A percentile compares a stretch with the other conserved stretches of the same genome.
Conservation (phyloP, 1,140 invertebrate genomes). For the Watersipora subatra region DNA sequence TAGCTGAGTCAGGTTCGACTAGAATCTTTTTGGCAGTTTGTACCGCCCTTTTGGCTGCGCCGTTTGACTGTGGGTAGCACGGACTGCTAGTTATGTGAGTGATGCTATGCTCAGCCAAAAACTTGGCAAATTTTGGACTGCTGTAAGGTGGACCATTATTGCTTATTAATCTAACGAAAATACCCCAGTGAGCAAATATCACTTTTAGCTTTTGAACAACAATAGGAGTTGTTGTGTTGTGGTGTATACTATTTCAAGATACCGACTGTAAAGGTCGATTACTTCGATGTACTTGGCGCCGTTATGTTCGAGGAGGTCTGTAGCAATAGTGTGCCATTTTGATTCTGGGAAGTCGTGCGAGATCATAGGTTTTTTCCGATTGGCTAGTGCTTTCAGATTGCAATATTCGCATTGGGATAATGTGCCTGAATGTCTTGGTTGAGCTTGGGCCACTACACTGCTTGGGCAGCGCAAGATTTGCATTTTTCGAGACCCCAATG, state of each 20-base stretch:
- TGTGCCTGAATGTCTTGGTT: neutral
- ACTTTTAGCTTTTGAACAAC: neutral
- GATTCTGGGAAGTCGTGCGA: neutral
- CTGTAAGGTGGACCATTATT: slow-evolving; percentile 8
- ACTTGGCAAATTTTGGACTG: neutral
- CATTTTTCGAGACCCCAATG: neutral
- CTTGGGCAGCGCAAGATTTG: neutral
- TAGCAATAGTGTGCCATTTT: neutral
- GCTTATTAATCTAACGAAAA: neutral
- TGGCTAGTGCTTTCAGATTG: neutral
- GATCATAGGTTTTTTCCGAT: neutral
- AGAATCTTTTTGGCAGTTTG: slow-evolving; percentile 9
- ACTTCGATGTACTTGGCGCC: neutral
- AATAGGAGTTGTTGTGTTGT: neutral
- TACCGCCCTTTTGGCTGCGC: slow-evolving; percentile 11
- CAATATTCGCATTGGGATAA: neutral
- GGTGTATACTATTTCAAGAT: neutral
- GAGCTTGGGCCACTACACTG: neutral
- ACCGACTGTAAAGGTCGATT: neutral
- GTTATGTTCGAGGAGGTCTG: neutral
- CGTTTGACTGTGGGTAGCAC: slow-evolving; percentile 3
- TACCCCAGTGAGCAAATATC: slow-evolving; percentile 3
- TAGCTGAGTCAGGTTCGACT: neutral
- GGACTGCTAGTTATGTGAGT: slow-evolving; percentile 7
- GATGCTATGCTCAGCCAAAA: slow-evolving; percentile 2